Percentiles rank a stretch among this genome's conserved stretches.
These are phyloP conservation scores for Microctenopoma stevenorrisi DNA, from an alignment of 2,797 vertebrate genomes.

Conservation along the genomic window DNA sequence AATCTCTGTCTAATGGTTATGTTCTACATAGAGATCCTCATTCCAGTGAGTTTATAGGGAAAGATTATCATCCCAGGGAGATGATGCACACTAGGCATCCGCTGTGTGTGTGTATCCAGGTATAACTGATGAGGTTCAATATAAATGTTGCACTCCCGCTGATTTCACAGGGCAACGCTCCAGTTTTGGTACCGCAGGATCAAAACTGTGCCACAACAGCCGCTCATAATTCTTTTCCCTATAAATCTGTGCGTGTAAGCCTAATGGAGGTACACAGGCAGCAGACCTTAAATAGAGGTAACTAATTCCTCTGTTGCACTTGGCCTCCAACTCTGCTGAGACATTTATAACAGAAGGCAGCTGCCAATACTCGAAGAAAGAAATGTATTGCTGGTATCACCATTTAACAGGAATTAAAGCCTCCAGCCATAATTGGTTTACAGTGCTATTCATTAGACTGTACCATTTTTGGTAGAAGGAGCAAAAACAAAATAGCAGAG, in stretches of 20 bases:
- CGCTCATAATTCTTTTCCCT: slow-evolving; percentile 44
- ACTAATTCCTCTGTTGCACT: slow-evolving; percentile 67
- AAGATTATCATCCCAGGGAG: slow-evolving; percentile 64
- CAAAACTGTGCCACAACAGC: slow-evolving; percentile 46
- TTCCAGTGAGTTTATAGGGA: slow-evolving; percentile 45
- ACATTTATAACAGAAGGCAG: slow-evolving; percentile 55
- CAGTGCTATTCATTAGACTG: slow-evolving; percentile 35
- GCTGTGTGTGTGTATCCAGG: slow-evolving; percentile 56
- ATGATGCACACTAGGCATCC: slow-evolving; percentile 49
- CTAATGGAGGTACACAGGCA: slow-evolving; percentile 58
- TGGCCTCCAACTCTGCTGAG: slow-evolving; percentile 62
- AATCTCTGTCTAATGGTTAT: slow-evolving; percentile 30
- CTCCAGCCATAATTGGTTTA: slow-evolving; percentile 39
- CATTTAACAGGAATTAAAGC: slow-evolving; percentile 58
- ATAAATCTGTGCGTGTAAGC: slow-evolving; percentile 69
- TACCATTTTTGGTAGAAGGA: neutral
- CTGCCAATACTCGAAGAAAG: slow-evolving; percentile 65
- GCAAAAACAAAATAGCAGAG: neutral
- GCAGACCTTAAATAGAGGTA: slow-evolving; percentile 70
- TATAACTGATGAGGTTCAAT: slow-evolving; percentile 72
- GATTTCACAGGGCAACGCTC: slow-evolving; percentile 69
- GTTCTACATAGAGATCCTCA: slow-evolving; percentile 50
- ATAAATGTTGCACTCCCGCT: slow-evolving; percentile 60
- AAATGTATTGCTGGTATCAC: slow-evolving; percentile 53
- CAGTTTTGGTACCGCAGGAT: slow-evolving; percentile 51